Conservation (phyloP, 2,113 vertebrate genomes). For the Perca schrenkii region DNA sequence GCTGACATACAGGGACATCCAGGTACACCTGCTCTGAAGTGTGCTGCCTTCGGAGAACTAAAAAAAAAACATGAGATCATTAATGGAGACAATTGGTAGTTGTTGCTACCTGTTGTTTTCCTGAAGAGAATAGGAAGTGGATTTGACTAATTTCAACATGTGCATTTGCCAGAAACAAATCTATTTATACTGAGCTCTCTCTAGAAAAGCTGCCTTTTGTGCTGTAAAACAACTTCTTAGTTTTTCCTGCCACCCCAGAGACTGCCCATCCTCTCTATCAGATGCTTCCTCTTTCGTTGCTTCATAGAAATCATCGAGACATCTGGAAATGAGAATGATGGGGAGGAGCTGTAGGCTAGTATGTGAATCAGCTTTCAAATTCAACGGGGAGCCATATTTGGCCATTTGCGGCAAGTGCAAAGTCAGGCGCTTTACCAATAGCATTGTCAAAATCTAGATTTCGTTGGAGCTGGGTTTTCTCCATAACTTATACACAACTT, state of each 20-base stretch:
- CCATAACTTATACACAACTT: no score
- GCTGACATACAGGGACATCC: constrained; percentile 97
- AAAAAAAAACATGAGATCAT: background rate
- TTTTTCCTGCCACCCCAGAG: background rate
- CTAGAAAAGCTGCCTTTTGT: background rate
- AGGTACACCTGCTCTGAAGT: constrained; percentile 83
- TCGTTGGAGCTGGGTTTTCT: no score
- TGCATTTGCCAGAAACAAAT: background rate
- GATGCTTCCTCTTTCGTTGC: background rate
- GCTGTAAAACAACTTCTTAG: background rate
- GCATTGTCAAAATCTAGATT: no score
- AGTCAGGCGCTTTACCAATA: no score
- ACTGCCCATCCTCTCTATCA: background rate
- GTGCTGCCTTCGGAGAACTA: background rate
- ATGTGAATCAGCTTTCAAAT: no score
- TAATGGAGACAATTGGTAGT: background rate
- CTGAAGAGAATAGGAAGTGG: background rate
- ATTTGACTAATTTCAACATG: background rate
- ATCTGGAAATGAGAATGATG: background rate
- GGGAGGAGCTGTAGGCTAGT: no score
- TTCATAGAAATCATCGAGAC: background rate
- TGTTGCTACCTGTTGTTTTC: background rate
- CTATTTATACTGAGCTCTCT: background rate
- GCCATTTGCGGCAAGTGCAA: no score
- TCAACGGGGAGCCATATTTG: no score